These are phyloP conservation scores for Loriculus beryllinus DNA, from an alignment of 2,797 vertebrate species.

Conservation along the genomic window DNA sequence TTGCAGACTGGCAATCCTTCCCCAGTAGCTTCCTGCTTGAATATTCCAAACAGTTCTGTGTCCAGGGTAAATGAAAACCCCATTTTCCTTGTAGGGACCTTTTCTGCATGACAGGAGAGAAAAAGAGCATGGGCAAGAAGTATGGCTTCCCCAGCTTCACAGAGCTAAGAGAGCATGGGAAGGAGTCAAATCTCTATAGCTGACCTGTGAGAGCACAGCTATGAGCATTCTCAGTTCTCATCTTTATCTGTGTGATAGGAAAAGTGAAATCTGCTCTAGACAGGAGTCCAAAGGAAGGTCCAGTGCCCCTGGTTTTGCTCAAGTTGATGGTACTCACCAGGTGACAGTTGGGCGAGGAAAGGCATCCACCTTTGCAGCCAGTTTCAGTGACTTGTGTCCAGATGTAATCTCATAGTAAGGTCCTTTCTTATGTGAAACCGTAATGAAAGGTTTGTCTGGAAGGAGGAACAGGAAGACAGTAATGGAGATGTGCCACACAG, in stretches of 20 bases:
- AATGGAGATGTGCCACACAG: neutral
- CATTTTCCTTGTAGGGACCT: neutral
- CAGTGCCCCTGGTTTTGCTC: rapidly evolving
- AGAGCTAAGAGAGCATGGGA: neutral
- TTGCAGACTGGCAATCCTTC: neutral
- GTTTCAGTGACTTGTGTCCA: constrained; percentile 73
- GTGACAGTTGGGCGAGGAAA: constrained; percentile 75
- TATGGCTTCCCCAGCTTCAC: neutral
- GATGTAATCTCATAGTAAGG: constrained; percentile 50
- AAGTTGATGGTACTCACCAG: constrained; percentile 75
- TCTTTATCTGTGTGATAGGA: neutral
- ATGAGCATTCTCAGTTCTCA: neutral
- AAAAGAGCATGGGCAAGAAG: neutral
- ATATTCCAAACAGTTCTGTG: neutral
- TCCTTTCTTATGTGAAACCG: constrained; percentile 68
- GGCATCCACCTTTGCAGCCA: constrained; percentile 81
- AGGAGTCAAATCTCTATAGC: neutral
- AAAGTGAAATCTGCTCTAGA: neutral
- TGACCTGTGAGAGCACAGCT: neutral
- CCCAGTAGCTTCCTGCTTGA: neutral
- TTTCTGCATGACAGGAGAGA: neutral
- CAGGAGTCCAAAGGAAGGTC: neutral
- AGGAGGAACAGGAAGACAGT: neutral
- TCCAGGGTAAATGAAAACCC: neutral
- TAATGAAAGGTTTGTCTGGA: constrained; percentile 85